A percentile compares a stretch with the other conserved stretches of the same genome.
Conservation (phyloP, 2,888 invertebrate species). For the Pandemis cinnamomeana region DNA sequence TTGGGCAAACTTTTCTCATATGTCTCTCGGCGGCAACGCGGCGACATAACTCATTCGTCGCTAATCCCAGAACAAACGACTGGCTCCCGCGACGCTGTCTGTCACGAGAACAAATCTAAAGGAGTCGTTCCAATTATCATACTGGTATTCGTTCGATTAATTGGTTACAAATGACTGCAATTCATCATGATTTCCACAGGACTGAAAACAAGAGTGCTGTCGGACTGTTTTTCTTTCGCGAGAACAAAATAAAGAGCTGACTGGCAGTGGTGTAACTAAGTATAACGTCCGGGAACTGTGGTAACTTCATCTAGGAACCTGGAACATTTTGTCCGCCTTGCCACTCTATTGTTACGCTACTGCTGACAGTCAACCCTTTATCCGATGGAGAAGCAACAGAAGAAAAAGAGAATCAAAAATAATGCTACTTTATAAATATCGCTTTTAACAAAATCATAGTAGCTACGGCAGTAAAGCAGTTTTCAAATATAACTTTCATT, state of each 20-base stretch:
- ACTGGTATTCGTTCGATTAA: constrained; percentile 23
- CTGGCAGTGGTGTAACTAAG: not conserved
- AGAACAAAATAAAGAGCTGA: not conserved
- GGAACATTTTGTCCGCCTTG: no score
- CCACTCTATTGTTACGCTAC: no score
- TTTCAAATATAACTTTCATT: no score
- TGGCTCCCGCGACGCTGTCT: constrained; percentile 43
- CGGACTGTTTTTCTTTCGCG: not conserved
- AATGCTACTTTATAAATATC: no score
- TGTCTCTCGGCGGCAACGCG: constrained; percentile 29
- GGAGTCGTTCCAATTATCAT: constrained; percentile 40
- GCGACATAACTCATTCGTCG: constrained; percentile 41
- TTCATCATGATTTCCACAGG: not conserved
- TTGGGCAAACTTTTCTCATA: constrained; percentile 40
- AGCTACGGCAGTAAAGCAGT: no score
- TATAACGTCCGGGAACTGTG: no score
- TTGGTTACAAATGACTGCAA: not conserved
- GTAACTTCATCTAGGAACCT: no score
- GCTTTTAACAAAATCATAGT: no score
- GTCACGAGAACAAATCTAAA: constrained; percentile 40
- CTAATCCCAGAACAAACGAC: constrained; percentile 50
- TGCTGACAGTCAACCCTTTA: no score
- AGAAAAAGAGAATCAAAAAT: no score
- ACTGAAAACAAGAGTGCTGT: not conserved
- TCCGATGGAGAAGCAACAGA: no score